Evolutionary conservation across 2,113 vertebrate species (phyloP).

Genomic region (Sinocyclocheilus anophthalmus): DNA sequence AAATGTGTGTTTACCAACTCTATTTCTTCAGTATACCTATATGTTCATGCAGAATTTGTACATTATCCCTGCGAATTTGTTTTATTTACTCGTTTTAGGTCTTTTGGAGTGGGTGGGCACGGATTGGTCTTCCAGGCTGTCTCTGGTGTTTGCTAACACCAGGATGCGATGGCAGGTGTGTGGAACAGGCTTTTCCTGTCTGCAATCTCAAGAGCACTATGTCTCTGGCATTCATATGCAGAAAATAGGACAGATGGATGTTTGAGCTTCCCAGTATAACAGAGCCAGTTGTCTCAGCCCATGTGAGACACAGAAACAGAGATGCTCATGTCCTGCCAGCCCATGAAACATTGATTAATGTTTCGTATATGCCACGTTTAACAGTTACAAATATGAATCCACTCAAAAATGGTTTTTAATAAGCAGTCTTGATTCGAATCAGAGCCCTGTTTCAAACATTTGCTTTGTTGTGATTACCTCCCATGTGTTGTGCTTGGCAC

Average conservation of each 20-base stretch:
- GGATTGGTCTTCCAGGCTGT: not conserved
- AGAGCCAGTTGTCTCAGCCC: constrained; percentile 23
- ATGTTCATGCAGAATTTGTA: not conserved
- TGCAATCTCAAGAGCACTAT: constrained; percentile 13
- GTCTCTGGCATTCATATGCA: constrained; percentile 3
- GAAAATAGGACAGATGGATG: constrained; percentile 37
- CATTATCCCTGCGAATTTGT: not conserved
- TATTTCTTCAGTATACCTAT: not conserved
- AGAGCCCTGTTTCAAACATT: constrained; percentile 9
- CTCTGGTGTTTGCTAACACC: not conserved
- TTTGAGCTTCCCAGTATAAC: constrained; percentile 13
- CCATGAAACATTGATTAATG: constrained; percentile 22
- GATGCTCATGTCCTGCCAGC: constrained; percentile 11
- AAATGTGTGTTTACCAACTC: not conserved
- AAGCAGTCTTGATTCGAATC: constrained; percentile 25
- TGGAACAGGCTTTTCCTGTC: not conserved
- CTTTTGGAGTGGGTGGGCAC: not conserved
- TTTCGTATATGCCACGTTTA: not conserved
- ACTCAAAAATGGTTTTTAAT: constrained; percentile 8
- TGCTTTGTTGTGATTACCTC: constrained; percentile 37
- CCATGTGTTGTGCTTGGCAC: constrained; percentile 44
- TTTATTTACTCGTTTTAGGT: not conserved
- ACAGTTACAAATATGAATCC: constrained; percentile 22
- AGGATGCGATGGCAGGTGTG: constrained; percentile 17
- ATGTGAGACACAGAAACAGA: constrained; percentile 28